Conservation (phyloP, 2,113 vertebrate genomes). For the Phycodurus eques region DNA sequence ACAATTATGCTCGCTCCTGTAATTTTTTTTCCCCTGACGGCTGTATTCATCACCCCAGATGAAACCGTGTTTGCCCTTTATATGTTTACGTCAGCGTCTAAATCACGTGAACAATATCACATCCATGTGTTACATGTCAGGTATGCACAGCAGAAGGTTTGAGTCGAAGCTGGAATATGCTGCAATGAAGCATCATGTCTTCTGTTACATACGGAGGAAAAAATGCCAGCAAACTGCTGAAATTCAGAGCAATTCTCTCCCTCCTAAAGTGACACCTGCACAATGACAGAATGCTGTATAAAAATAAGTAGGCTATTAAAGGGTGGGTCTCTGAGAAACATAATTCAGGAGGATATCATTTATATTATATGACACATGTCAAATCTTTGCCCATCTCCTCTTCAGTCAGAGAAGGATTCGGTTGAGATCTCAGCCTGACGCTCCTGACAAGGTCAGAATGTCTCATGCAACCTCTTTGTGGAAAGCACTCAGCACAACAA, state of each 20-base stretch:
- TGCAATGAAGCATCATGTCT: background rate
- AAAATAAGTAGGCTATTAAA: background rate
- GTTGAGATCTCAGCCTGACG: slow-evolving; percentile 22
- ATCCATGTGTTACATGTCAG: slow-evolving; percentile 9
- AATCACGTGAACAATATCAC: slow-evolving; percentile 33
- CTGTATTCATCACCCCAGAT: slow-evolving; percentile 32
- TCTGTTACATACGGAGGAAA: background rate
- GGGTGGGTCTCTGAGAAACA: slow-evolving; percentile 10
- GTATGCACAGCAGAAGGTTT: background rate
- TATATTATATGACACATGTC: slow-evolving; percentile 19
- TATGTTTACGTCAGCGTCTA: slow-evolving; percentile 42
- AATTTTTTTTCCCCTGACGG: slow-evolving; percentile 32
- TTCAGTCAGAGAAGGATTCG: slow-evolving; percentile 30
- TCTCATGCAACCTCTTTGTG: slow-evolving; percentile 46
- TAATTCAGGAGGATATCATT: slow-evolving; percentile 21
- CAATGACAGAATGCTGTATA: background rate
- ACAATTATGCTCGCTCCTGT: slow-evolving; percentile 30
- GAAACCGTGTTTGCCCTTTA: slow-evolving; percentile 45
- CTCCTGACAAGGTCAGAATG: slow-evolving; percentile 47
- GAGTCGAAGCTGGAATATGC: background rate
- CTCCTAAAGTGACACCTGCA: slow-evolving; percentile 1
- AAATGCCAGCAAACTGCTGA: background rate
- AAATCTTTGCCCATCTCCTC: slow-evolving; percentile 10
- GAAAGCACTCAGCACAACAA: slow-evolving; percentile 59
- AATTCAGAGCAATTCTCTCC: background rate